Evolutionary conservation across 92 coral and sea anemone genomes (phyloP), one percentile per base, ranked within the genome.

Genomic region (Actinernus sp.): DNA sequence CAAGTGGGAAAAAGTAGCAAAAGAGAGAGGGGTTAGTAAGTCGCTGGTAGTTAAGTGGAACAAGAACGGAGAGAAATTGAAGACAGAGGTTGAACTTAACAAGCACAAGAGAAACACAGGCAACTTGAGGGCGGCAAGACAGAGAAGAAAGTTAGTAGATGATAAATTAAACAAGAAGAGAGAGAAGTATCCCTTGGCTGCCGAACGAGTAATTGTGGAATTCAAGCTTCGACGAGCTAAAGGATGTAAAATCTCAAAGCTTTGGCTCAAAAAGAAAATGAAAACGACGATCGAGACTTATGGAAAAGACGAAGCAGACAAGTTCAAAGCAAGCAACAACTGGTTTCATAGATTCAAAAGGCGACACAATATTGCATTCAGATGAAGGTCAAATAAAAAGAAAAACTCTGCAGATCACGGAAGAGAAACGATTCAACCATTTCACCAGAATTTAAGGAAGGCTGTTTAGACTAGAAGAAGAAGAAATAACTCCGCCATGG

Each of bases 281-380:
- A 78, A 84, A 47, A 43, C 74, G n/a, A 34, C 45, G 12, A 58
- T 72, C 3, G 76, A 48, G 55, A 41, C 9, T 17, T 65, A 65
- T 53, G 87, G 92, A 8, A 61, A 41, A 40, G 50, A 52, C 4
- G 60, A 31, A 32, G 88, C 88, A 2, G 76, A 54, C 13, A 80
- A 25, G 3, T 81, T n/a, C n/a, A n/a, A n/a, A n/a, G n/a, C n/a
- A n/a, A n/a, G n/a, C n/a, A n/a, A n/a, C n/a, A n/a, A n/a, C 51
- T 84, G 85, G 85, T 85, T 85, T 22, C 82, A 71, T 26, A 55
- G 86, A 29, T 78, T 85, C 33, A 78, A 85, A 21, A 65, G 34
- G 30, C 7, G 86, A 18, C 78, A 85, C 30, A 24, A 39, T 28
- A 70, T 80, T 20, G 44, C 58, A 34, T 55, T 79, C 41, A 63